These are phyloP conservation scores for Tenualosa ilisha DNA, from an alignment of 2,797 vertebrate species.

Conservation along the genomic window DNA sequence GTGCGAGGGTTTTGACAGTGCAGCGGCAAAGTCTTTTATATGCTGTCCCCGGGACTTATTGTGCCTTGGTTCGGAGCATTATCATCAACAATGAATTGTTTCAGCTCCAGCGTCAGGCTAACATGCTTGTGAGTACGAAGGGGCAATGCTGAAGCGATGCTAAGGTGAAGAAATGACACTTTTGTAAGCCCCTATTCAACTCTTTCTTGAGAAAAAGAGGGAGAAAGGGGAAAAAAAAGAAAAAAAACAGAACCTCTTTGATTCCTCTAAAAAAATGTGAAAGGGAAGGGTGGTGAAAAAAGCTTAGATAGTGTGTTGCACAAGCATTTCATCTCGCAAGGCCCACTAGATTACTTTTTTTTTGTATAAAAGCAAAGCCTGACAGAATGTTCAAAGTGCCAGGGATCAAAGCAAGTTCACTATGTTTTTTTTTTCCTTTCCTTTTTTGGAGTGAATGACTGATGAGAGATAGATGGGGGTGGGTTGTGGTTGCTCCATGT, in stretches of 20 bases:
- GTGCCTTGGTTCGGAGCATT: slow-evolving; percentile 24
- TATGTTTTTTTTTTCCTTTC: background rate
- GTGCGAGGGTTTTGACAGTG: background rate
- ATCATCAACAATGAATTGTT: slow-evolving; percentile 44
- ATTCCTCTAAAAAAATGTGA: background rate
- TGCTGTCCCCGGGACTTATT: background rate
- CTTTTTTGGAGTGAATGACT: background rate
- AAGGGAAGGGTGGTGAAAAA: background rate
- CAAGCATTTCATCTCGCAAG: slow-evolving; percentile 53
- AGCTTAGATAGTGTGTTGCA: slow-evolving; percentile 35
- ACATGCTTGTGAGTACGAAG: background rate
- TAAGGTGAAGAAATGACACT: background rate
- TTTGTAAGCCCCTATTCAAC: slow-evolving; percentile 12
- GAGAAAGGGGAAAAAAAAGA: background rate
- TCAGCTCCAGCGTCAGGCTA: background rate
- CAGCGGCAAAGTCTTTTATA: background rate
- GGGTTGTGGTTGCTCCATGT: background rate
- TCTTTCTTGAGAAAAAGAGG: background rate
- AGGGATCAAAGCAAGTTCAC: slow-evolving; percentile 70
- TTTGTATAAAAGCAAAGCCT: slow-evolving; percentile 65
- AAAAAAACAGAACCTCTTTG: background rate
- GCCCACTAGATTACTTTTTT: slow-evolving; percentile 43
- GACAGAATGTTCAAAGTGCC: slow-evolving; percentile 76
- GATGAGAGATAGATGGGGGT: background rate
- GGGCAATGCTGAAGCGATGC: background rate